phyloP scores from a whole-genome alignment of 2,888 invertebrate genomes.

The Coelopa pilipes region DNA sequence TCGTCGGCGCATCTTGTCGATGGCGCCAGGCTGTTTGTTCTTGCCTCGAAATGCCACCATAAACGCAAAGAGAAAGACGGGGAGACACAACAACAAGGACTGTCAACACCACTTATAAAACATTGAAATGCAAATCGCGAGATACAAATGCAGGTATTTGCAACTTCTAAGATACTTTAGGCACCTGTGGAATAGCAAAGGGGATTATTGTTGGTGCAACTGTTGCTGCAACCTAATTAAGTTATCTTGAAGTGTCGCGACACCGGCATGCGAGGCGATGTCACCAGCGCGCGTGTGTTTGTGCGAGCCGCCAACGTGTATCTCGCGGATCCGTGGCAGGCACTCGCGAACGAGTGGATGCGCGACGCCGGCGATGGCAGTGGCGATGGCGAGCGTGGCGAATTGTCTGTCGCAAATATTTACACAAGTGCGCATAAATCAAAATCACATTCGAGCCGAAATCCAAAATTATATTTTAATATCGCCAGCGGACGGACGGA shows the following conservation, averaged over 20 bases:
- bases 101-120: background rate
- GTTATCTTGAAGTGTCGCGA: slow-evolving; percentile 28
- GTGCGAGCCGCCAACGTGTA: slow-evolving; percentile 18
- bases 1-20: no score
- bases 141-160: background rate
- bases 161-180: background rate
- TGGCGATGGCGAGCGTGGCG: background rate
- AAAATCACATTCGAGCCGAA: slow-evolving; percentile 26
- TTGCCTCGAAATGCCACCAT: no score
- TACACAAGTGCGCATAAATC: slow-evolving; percentile 35
- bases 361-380: background rate
- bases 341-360: slow-evolving; percentile 2
- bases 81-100: background rate
- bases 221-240: slow-evolving; percentile 34
- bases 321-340: background rate
- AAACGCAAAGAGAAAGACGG: background rate
- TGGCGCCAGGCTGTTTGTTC: no score
- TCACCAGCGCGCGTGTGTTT: slow-evolving; percentile 15
- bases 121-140: background rate
- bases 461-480: slow-evolving; percentile 14
- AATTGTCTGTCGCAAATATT: slow-evolving; percentile 32
- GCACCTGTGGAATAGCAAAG: slow-evolving; percentile 3
- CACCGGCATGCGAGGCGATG: background rate
- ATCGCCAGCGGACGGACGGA: background rate
- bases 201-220: background rate